Evolutionary conservation across 2,888 invertebrate species (phyloP).

Genomic region (Eupithecia centaureata): DNA sequence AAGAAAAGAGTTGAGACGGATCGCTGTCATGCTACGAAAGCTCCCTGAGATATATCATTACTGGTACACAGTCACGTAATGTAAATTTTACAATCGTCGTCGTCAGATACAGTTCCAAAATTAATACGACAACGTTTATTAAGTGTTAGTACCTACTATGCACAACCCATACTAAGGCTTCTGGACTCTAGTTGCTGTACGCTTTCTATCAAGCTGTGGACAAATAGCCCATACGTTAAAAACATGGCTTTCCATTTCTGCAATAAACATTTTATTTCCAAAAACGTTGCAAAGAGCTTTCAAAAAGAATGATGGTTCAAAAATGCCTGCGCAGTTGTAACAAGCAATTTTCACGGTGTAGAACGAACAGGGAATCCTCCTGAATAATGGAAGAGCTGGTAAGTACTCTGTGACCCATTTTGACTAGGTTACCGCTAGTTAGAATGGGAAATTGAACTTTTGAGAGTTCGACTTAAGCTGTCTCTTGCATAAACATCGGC

Average conservation of each 20-base stretch:
- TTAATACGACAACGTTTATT: no score
- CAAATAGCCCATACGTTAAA: no score
- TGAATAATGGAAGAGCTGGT: slow-evolving; percentile 56
- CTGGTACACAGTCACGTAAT: no score
- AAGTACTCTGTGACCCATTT: slow-evolving; percentile 59
- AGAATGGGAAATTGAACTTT: slow-evolving; percentile 43
- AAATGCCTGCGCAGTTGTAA: slow-evolving; percentile 30
- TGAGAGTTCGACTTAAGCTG: slow-evolving; percentile 21
- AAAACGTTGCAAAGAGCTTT: background rate
- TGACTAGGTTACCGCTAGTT: slow-evolving; percentile 47
- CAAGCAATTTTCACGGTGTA: slow-evolving; percentile 39
- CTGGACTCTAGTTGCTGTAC: no score
- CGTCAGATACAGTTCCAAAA: no score
- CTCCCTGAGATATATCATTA: no score
- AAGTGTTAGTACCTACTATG: no score
- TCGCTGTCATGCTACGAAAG: no score
- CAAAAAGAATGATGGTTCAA: slow-evolving; percentile 9
- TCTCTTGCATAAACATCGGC: slow-evolving; percentile 10
- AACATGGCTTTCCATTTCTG: background rate
- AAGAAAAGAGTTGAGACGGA: no score
- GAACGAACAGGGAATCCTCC: slow-evolving; percentile 47
- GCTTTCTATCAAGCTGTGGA: no score
- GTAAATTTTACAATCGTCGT: no score
- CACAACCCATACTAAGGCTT: no score
- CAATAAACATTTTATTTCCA: background rate